These are phyloP conservation scores for Cyanoramphus novaezelandiae DNA, from an alignment of 2,113 vertebrate genomes.

Conservation along the genomic window DNA sequence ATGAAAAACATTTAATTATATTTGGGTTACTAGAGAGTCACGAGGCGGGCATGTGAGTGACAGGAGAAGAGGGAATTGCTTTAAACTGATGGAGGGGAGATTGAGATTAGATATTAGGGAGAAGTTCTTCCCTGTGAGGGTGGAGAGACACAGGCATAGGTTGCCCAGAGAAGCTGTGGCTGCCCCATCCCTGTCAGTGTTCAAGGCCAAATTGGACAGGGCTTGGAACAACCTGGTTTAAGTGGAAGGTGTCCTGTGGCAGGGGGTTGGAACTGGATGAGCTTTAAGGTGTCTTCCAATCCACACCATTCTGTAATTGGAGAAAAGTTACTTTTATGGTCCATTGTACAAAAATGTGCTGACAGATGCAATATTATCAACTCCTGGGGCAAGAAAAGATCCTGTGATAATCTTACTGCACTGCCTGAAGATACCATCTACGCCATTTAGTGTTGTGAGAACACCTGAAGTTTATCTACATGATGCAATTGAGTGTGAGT, in stretches of 20 bases:
- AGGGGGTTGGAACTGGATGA: not conserved
- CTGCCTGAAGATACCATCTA: not conserved
- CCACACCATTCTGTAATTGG: not conserved
- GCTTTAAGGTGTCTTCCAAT: not conserved
- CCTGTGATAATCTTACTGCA: rapidly evolving
- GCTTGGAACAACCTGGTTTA: not conserved
- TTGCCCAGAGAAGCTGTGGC: not conserved
- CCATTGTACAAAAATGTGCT: not conserved
- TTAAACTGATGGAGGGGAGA: not conserved
- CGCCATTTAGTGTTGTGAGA: too few species aligned
- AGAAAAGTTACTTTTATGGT: not conserved
- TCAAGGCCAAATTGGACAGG: not conserved
- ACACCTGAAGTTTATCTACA: not conserved
- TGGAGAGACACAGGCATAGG: not conserved
- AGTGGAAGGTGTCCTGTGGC: not conserved
- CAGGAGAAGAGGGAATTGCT: not conserved
- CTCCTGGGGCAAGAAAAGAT: not conserved
- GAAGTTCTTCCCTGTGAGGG: not conserved
- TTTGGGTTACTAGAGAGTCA: not conserved
- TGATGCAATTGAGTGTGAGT: not conserved
- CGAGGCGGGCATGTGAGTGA: not conserved
- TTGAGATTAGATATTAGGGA: not conserved
- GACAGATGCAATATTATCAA: not conserved
- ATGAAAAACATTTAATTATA: not conserved
- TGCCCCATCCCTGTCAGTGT: not conserved